Evolutionary conservation across 2,888 invertebrate species (phyloP).

Genomic region (Erynnis tages): DNA sequence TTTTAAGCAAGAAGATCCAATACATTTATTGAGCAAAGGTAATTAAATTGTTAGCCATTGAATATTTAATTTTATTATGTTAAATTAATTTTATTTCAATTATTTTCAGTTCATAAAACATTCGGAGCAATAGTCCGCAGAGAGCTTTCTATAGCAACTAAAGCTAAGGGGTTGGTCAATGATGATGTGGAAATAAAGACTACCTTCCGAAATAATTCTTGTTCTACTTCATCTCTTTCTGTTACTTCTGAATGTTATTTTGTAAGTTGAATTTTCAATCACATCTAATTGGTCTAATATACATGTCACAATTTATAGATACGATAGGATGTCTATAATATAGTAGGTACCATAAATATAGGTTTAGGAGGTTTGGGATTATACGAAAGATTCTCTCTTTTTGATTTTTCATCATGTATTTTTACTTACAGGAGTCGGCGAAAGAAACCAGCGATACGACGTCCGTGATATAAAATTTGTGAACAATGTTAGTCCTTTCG

Average conservation of each 20-base stretch:
- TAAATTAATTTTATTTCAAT: too few species aligned
- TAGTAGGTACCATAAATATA: too few species aligned
- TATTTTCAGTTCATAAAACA: slow-evolving; percentile 61
- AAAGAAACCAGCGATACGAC: slow-evolving; percentile 8
- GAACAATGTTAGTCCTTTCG: neutral
- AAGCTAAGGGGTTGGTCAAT: slow-evolving; percentile 37
- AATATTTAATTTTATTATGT: slow-evolving; percentile 6
- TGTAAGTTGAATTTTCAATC: slow-evolving; percentile 40
- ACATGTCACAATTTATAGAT: too few species aligned
- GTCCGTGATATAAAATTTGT: neutral
- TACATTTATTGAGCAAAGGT: slow-evolving; percentile 63
- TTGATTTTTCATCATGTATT: neutral
- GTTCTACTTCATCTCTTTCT: slow-evolving; percentile 41
- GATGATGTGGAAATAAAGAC: slow-evolving; percentile 47
- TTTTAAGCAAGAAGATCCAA: slow-evolving; percentile 51
- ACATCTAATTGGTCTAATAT: too few species aligned
- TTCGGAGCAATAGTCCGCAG: slow-evolving; percentile 62
- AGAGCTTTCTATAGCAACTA: slow-evolving; percentile 54
- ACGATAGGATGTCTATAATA: too few species aligned
- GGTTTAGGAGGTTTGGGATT: too few species aligned
- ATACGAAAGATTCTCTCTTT: too few species aligned
- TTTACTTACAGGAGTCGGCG: slow-evolving; percentile 33
- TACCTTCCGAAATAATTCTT: slow-evolving; percentile 48
- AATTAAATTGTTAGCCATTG: slow-evolving; percentile 28
- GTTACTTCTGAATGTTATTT: slow-evolving; percentile 41